Base-by-base conservation (phyloP, 2,888 invertebrate species). In the Seladonia tumulorum region DNA sequence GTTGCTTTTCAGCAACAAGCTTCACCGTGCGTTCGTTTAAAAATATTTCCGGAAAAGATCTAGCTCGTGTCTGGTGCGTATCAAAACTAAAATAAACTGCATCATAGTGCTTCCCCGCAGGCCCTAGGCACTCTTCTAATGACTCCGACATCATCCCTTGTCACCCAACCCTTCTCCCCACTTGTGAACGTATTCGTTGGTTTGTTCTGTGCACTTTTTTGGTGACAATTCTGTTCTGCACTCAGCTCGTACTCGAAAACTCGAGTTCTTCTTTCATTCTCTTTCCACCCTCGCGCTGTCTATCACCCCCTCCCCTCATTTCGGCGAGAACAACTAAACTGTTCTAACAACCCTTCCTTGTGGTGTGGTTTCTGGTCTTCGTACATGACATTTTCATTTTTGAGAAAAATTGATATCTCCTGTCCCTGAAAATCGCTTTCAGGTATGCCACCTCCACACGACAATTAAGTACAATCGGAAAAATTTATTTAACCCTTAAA, bases 121-220 rank as follows among this genome's bases (percentile, higher is more conserved):
- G 29, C 63, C 25, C 63, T 63, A 63, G 63, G 29, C 63, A 63
- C 63, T 63, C 29, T 63, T 63, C 29, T 63, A 63, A 63, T 63
- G 63, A 63, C 63, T 63, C 63, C 29, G 63, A 16, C 63, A 63
- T 63, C 29, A 63, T 63, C 18, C 63, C 63, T 16, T 16, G 29
- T 63, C 63, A 29, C 16, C 10, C 18, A 29, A 29, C 63, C 63
- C 29, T 63, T 63, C 8, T 29, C 63, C n/a, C 63, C 29, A 63
- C 29, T 63, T 29, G 63, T 29, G 16, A 18, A 63, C n/a, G 63
- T 63, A 63, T 63, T 63, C 63, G 63, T 63, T 63, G 25, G 63
- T 63, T 63, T 29, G 29, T 63, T 63, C 63, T 63, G 63, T 63
- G 63, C 63, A 63, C 63, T 63, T 63, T 63, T 63, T 63, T 29